Base-by-base conservation (phyloP, 2,113 vertebrate species). In the Dromaius novaehollandiae region DNA sequence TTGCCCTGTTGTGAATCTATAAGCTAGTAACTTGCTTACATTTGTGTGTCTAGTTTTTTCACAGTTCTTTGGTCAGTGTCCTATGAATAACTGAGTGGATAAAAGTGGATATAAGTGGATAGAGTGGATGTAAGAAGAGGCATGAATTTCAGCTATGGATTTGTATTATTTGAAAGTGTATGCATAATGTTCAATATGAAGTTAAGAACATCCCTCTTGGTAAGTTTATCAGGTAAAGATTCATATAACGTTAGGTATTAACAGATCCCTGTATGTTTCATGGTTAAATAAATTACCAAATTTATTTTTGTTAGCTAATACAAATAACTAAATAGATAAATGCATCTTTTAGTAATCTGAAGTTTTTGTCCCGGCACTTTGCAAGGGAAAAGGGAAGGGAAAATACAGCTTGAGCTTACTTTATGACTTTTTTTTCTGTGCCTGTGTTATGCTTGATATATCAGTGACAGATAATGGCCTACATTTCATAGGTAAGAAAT, bases 401-500 rank as follows among this genome's bases (percentile, higher is more conserved):
- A 79, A 76, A 73, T 11, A 96, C 63, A 93, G 58, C 22, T 64
- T 66, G 64, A 85, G 64, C 84, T 97, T 88, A 86, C 83, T 96
- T 94, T 89, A 82, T 78, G 86, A 78, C 63, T 61, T 26, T 15
- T 26, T 50, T 42, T 82, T 94, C 88, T 70, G 81, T 18, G 1
- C 40, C 58, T 82, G 58, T 28, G 32, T 92, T 94, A 65, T 81
- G 73, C 71, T 94, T 88, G 87, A 97, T 94, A 89, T 53, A 92
- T 70, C 83, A 86, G 11, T 55, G 83, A 80, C 87, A 97, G 95
- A 89, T 92, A 96, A 97, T 78, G 84, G 93, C n/a, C 90, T 79
- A 66, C 65, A 91, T 89, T 97, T 97, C 93, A 89, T 74, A 96
- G 89, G 64, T 96, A 87, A 97, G 95, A 95, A 97, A 93, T 28